These are phyloP conservation scores for Formica exsecta DNA, from an alignment of 1,140 invertebrate genomes.

Conservation along the genomic window DNA sequence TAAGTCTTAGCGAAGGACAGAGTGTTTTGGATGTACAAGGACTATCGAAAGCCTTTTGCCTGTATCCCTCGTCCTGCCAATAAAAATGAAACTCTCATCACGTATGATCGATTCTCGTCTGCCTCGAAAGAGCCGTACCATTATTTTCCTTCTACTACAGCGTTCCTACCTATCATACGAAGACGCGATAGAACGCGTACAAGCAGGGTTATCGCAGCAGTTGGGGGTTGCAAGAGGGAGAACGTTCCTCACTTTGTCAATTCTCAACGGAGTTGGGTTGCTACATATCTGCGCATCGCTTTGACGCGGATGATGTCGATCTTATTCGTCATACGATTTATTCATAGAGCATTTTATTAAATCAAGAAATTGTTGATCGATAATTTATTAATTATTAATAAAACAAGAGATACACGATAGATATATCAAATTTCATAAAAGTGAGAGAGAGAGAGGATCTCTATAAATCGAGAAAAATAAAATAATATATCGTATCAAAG, in stretches of 20 bases:
- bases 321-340: slow-evolving; percentile 42
- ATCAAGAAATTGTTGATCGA: background rate
- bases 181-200: slow-evolving; percentile 74
- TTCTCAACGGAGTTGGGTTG: slow-evolving; percentile 73
- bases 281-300: slow-evolving; percentile 60
- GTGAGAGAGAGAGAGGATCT: background rate
- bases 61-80: slow-evolving; percentile 77
- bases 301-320: slow-evolving; percentile 67
- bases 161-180: slow-evolving; percentile 72
- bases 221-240: slow-evolving; percentile 43
- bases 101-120: slow-evolving; percentile 83
- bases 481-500: background rate
- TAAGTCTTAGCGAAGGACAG: slow-evolving; percentile 52
- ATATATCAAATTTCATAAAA: background rate
- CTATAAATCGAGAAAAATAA: background rate
- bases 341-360: background rate
- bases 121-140: slow-evolving; percentile 74
- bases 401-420: background rate
- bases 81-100: slow-evolving; percentile 84
- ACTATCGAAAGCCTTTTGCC: slow-evolving; percentile 70
- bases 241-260: slow-evolving; percentile 82
- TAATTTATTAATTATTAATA: too few species aligned
- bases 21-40: slow-evolving; percentile 24
- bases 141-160: slow-evolving; percentile 71
- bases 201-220: slow-evolving; percentile 46